Base-by-base conservation (phyloP, 2,888 invertebrate species). In the Neoascia interrupta region DNA sequence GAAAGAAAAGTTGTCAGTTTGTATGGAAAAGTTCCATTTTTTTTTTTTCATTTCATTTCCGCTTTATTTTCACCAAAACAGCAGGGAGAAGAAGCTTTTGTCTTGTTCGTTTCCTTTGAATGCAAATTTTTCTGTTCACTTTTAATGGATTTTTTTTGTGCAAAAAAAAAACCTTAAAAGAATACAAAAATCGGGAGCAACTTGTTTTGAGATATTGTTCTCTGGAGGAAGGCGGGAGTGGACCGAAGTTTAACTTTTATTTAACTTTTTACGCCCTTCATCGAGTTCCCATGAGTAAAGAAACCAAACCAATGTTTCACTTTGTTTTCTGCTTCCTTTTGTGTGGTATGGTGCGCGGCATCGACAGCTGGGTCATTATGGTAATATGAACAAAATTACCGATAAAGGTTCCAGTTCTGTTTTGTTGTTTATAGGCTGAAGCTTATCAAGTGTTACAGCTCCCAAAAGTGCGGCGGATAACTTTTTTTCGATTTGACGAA, bases 221-320 rank as follows among this genome's bases (percentile, higher is more conserved):
- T 28, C 18, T n/a, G 23, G 37, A 16, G n/a, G n/a, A n/a, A n/a
- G n/a, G n/a, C n/a, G 53, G 66, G 23, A n/a, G 19, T 10, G 37
- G 31, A 61, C 15, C 26, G 41, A 79, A 79, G 60, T 72, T 79
- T 61, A 16, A 64, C 63, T 63, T 70, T 70, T 63, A 54, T 58
- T 79, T 72, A 66, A 79, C 76, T 79, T 66, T 26, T 79, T 72
- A 72, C 60, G 37, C 76, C 60, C 72, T 28, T 69, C 60, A 36
- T 43, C 53, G 51, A 13, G 26, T 53, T 43, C 34, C 34, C 23
- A n/a, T 16, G 53, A 31, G 61, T n/a, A 56, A 36, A 8, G 19
- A 23, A 53, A 18, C 53, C 63, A 51, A 58, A 49, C 28, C 43
- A 53, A n/a, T n/a, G n/a, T n/a, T 8, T 58, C 23, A n/a, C n/a